phyloP scores from a whole-genome alignment of 2,888 invertebrate genomes.

The Brenthis hecate region DNA sequence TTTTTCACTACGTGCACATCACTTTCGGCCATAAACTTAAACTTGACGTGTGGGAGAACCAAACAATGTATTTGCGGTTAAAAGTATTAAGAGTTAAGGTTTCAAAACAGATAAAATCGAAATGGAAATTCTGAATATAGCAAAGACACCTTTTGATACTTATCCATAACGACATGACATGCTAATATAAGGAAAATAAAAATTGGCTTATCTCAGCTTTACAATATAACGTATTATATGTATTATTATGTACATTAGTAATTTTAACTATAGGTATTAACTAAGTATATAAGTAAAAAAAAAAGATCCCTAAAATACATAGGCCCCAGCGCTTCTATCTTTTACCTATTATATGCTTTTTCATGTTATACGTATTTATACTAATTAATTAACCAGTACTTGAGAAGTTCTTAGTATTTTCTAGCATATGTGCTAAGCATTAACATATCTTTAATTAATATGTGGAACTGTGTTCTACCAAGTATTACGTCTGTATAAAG shows the following conservation, averaged over 20 bases:
- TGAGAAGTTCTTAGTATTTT: neutral
- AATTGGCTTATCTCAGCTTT: too few relatives aligned
- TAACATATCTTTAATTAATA: slow-evolving; percentile 1
- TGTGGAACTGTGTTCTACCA: neutral
- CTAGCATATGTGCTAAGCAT: slow-evolving; percentile 3
- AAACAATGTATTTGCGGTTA: slow-evolving; percentile 32
- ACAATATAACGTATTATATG: too few relatives aligned
- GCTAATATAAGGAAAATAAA: too few relatives aligned
- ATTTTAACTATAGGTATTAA: too few relatives aligned
- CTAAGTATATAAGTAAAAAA: too few relatives aligned
- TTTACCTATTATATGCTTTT: too few relatives aligned
- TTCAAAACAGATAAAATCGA: slow-evolving; percentile 27
- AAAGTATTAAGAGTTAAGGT: slow-evolving; percentile 28
- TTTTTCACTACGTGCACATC: slow-evolving; percentile 21
- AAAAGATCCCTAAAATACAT: too few relatives aligned
- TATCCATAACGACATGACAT: too few relatives aligned
- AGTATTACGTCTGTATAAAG: too few relatives aligned
- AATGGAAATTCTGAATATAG: slow-evolving; percentile 17
- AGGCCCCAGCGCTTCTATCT: too few relatives aligned
- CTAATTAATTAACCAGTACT: slow-evolving; percentile 12
- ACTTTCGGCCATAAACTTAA: slow-evolving; percentile 37
- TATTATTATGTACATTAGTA: too few relatives aligned
- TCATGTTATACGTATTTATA: neutral
- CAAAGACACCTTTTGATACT: neutral
- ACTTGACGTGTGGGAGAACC: slow-evolving; percentile 31